phyloP scores from a whole-genome alignment of 1,140 invertebrate species.

The Oedothorax gibbosus region DNA sequence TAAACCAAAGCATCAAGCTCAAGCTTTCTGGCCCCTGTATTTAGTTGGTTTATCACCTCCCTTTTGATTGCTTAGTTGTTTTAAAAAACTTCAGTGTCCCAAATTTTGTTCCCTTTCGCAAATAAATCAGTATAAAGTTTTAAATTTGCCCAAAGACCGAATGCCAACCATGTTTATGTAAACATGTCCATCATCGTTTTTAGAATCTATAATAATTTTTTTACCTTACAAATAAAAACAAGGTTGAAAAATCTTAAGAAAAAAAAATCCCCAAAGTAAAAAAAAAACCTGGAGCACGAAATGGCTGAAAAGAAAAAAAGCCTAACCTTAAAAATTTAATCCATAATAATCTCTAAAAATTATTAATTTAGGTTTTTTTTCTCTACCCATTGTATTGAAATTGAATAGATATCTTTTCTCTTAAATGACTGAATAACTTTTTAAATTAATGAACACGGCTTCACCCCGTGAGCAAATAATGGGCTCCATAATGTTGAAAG shows the following conservation, averaged over 20 bases:
- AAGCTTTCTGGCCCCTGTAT: slow-evolving; percentile 55
- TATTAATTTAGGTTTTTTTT: slow-evolving; percentile 12
- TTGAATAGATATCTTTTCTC: not conserved
- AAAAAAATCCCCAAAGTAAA: slow-evolving; percentile 13
- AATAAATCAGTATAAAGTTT: not conserved
- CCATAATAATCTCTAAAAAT: slow-evolving; percentile 45
- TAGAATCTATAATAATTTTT: too few relatives aligned
- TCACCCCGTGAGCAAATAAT: slow-evolving; percentile 55
- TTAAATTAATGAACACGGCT: not conserved
- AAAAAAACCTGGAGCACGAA: slow-evolving; percentile 6
- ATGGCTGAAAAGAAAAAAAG: slow-evolving; percentile 27
- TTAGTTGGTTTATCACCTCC: too few relatives aligned
- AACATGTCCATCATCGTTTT: slow-evolving; percentile 5
- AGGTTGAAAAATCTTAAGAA: not conserved
- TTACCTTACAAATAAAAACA: slow-evolving; percentile 31
- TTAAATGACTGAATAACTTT: not conserved
- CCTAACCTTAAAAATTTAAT: slow-evolving; percentile 15
- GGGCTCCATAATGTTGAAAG: slow-evolving; percentile 29
- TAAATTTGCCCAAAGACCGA: slow-evolving; percentile 51
- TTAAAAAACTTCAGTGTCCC: too few relatives aligned
- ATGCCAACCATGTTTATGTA: slow-evolving; percentile 24
- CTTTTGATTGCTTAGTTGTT: too few relatives aligned
- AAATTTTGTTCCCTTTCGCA: too few relatives aligned
- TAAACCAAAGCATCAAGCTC: slow-evolving; percentile 54
- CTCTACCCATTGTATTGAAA: slow-evolving; percentile 32